These are phyloP conservation scores for Oligia latruncula DNA, from an alignment of 2,888 invertebrate genomes.

Conservation along the genomic window DNA sequence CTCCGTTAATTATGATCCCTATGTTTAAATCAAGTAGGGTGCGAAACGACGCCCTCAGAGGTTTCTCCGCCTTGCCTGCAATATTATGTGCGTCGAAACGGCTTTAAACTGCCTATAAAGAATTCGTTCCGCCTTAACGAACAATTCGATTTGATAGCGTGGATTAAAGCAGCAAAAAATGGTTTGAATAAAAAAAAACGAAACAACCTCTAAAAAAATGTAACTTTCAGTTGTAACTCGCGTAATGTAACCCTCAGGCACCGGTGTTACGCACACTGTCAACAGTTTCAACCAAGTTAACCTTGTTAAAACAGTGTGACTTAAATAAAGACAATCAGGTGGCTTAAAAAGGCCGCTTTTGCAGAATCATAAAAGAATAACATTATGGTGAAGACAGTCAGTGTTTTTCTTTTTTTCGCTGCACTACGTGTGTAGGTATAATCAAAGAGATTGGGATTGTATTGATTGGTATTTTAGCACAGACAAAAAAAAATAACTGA, in stretches of 20 bases:
- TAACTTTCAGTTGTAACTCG: constrained; percentile 58
- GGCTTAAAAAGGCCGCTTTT: too few species aligned
- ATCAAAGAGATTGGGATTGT: too few species aligned
- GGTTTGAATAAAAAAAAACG: constrained; percentile 72
- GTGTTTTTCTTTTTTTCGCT: too few species aligned
- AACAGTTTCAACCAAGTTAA: constrained; percentile 14
- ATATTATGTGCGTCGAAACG: constrained; percentile 84
- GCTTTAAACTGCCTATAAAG: constrained; percentile 85
- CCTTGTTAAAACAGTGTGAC: constrained; percentile 14
- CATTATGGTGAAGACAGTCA: too few species aligned
- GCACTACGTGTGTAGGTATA: too few species aligned
- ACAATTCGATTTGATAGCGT: constrained; percentile 80
- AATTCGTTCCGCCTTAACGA: constrained; percentile 85
- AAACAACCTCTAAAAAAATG: constrained; percentile 69
- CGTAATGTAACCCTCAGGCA: constrained; percentile 44
- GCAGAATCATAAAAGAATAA: too few species aligned
- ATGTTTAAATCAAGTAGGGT: constrained; percentile 69
- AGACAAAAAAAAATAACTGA: too few species aligned
- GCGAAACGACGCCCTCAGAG: constrained; percentile 69
- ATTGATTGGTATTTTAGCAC: too few species aligned
- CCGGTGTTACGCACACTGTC: constrained; percentile 60
- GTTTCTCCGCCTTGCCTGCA: constrained; percentile 72
- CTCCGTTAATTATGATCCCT: constrained; percentile 83
- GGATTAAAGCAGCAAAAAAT: constrained; percentile 80
- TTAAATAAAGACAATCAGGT: neutral